These are phyloP conservation scores for Ormyrus nitidulus DNA, from an alignment of 2,888 invertebrate genomes.

Conservation along the genomic window DNA sequence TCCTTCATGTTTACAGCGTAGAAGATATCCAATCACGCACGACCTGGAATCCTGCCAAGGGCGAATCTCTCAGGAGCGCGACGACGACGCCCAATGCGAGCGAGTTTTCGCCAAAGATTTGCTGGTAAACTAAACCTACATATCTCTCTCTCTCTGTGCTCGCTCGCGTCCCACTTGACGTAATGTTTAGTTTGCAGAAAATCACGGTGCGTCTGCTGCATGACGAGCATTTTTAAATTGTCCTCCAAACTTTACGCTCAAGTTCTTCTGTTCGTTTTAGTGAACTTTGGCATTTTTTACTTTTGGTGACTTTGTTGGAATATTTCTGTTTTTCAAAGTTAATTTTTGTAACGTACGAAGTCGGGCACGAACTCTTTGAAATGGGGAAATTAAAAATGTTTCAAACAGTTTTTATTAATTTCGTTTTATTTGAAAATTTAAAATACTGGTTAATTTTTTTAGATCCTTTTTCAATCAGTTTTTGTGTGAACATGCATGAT, in stretches of 20 bases:
- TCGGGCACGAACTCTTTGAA: too few species aligned
- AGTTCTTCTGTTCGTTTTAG: too few species aligned
- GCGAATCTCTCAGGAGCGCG: conserved; percentile 22
- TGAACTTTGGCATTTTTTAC: too few species aligned
- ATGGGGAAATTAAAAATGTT: too few species aligned
- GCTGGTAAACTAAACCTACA: conserved; percentile 55
- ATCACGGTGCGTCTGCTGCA: background rate
- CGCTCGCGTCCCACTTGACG: background rate
- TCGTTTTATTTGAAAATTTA: background rate
- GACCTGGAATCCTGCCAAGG: conserved; percentile 45
- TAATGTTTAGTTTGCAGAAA: conserved; percentile 34
- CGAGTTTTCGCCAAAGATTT: conserved; percentile 50
- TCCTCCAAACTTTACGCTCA: too few species aligned
- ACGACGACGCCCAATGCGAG: conserved; percentile 19
- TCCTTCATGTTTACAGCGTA: conserved; percentile 13
- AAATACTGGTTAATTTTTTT: background rate
- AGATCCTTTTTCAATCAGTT: too few species aligned
- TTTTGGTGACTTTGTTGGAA: too few species aligned
- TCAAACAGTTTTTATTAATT: too few species aligned
- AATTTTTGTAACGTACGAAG: too few species aligned
- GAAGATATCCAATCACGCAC: conserved; percentile 53
- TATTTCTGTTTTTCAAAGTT: too few species aligned
- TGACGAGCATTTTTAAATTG: conserved; percentile 12
- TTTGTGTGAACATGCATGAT: too few species aligned
- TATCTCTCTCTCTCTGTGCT: conserved; percentile 29